Evolutionary conservation across 2,797 vertebrate species (phyloP), one percentile per base, ranked within the genome.

Genomic region (Naso thynnoides): DNA sequence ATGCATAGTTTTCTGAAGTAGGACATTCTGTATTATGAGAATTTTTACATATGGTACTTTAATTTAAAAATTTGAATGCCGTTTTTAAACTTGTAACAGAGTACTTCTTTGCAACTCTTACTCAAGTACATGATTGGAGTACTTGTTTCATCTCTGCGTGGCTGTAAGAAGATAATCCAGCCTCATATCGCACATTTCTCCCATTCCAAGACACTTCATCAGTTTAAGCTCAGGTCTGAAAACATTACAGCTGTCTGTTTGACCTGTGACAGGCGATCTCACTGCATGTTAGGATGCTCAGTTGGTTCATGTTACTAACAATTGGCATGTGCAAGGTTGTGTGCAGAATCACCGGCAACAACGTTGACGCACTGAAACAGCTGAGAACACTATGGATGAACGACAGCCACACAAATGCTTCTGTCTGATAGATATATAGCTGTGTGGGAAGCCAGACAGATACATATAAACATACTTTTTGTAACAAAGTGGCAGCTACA

Each of bases 291-390:
- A 82, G 90, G 90, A 92, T 88, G 86, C 86, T 86, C 78, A 47
- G 48, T 53, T n/a, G 77, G 89, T 84, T 94, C 92, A 73, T 77
- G 89, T 94, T 94, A 92, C 93, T 48, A 70, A 86, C 91, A 86
- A 87, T 89, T 92, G 92, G 81, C 85, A 76, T 85, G 79, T 21
- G 70, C 41, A 31, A 48, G 80, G 86, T 83, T 85, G 78, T 74
- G 69, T 26, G 75, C 13, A 53, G 87, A 83, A 78, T 70, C 81
- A 78, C 66, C 59, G 29, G 79, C 75, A 56, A 63, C 81, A 54
- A 67, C 42, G 68, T 66, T 94, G 91, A 93, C 74, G 65, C 80
- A 41, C 66, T 2, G 70, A 73, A 83, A 84, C 94, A 95, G 93
- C 93, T 94, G 93, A 87, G 82, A 79, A 88, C 73, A 92, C 90